Conservation (phyloP, 2,888 invertebrate genomes). For the Apamea sordens region DNA sequence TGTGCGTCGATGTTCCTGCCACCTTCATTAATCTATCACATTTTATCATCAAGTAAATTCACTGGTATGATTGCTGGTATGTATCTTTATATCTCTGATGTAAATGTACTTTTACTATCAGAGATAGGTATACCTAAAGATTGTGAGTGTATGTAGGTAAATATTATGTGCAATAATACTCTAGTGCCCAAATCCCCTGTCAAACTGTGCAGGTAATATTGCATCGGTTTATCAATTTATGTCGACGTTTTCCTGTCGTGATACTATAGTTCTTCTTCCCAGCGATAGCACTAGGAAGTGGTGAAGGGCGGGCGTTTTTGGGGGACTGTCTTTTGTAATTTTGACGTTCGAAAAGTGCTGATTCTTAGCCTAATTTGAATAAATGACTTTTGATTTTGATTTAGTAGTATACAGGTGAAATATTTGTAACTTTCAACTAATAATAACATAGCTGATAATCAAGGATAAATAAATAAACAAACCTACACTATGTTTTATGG, state of each 20-base stretch:
- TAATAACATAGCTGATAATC: not conserved
- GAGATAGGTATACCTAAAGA: conserved; percentile 6
- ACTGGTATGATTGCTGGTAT: too few species aligned
- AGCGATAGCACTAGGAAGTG: too few species aligned
- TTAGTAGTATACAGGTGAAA: not conserved
- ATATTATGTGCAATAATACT: not conserved
- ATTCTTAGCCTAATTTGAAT: too few species aligned
- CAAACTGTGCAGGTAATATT: conserved; percentile 1
- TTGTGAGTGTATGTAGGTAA: not conserved
- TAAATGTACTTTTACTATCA: conserved; percentile 5
- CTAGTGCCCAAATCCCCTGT: not conserved
- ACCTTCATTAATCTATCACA: not conserved
- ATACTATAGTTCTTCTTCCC: too few species aligned
- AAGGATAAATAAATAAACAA: too few species aligned
- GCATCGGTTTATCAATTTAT: conserved; percentile 14
- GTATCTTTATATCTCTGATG: too few species aligned
- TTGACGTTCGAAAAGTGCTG: too few species aligned
- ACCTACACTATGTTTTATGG: too few species aligned
- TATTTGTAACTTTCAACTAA: not conserved
- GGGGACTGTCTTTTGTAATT: too few species aligned
- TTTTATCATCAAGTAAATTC: conserved; percentile 16
- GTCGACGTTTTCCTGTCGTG: not conserved
- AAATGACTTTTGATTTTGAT: too few species aligned
- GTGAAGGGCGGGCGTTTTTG: too few species aligned
- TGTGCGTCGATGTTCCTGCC: too few species aligned